Evolutionary conservation across 2,113 vertebrate species (phyloP).

Genomic region (Lepus europaeus): DNA sequence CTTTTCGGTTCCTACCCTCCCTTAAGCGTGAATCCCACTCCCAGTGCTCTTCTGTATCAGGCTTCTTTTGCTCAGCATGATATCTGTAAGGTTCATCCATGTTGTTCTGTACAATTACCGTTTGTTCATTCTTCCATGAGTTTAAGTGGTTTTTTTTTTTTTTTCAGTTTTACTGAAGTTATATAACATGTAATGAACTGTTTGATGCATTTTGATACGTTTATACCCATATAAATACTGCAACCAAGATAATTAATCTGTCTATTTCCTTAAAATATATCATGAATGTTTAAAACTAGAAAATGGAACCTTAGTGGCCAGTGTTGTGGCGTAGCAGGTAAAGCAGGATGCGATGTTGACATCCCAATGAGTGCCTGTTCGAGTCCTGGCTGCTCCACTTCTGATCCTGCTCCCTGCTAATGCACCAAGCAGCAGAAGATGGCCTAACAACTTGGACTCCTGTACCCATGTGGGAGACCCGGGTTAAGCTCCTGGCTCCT

Average conservation of each 20-base stretch:
- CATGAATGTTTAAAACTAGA: conserved; percentile 46
- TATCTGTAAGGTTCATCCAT: neutral
- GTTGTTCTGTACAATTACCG: conserved; percentile 38
- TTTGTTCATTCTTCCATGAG: conserved; percentile 1
- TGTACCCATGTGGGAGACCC: too few species aligned
- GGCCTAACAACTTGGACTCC: too few species aligned
- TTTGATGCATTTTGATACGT: neutral
- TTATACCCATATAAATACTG: neutral
- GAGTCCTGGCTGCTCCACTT: too few species aligned
- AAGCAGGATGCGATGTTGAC: too few species aligned
- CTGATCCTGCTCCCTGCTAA: too few species aligned
- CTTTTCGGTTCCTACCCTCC: neutral
- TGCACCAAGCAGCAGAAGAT: too few species aligned
- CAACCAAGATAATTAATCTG: neutral
- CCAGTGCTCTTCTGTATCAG: neutral
- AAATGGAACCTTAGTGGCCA: neutral
- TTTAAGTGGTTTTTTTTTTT: neutral
- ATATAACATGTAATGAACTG: neutral
- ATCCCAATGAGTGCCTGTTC: too few species aligned
- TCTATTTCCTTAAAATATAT: conserved; percentile 38
- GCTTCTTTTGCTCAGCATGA: neutral
- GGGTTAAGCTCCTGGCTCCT: too few species aligned
- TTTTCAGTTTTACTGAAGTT: conserved; percentile 24
- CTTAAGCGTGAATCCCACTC: neutral
- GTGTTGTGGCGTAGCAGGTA: too few species aligned